Evolutionary conservation across 2,888 invertebrate species (phyloP).

Genomic region (Drosophila prolongata): DNA sequence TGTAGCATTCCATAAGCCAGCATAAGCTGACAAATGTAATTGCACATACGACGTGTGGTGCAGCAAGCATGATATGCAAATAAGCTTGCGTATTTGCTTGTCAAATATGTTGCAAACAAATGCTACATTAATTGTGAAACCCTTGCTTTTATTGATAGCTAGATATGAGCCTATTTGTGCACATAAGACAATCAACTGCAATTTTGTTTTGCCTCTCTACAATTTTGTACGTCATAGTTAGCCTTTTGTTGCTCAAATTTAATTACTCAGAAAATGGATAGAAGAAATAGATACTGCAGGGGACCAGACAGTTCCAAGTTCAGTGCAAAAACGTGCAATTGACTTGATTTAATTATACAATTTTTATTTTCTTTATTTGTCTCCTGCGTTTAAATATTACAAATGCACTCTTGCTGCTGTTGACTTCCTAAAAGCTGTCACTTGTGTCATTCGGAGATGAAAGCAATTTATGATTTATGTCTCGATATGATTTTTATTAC

Average conservation of each 20-base stretch:
- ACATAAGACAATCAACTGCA: slow-evolving; percentile 23
- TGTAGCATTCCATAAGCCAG: slow-evolving; percentile 20
- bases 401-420: slow-evolving; percentile 15
- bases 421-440: slow-evolving; percentile 5
- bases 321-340: slow-evolving; percentile 45
- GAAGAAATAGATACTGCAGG: not conserved
- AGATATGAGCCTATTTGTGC: slow-evolving; percentile 9
- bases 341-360: slow-evolving; percentile 59
- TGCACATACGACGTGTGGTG: slow-evolving; percentile 28
- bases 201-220: slow-evolving; percentile 12
- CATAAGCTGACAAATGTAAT: slow-evolving; percentile 23
- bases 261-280: slow-evolving; percentile 51
- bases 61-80: slow-evolving; percentile 37
- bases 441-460: slow-evolving; percentile 7
- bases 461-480: not conserved
- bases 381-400: slow-evolving; percentile 29
- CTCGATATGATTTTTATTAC: slow-evolving; percentile 10
- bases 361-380: slow-evolving; percentile 27
- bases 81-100: slow-evolving; percentile 18
- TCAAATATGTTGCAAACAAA: slow-evolving; percentile 28
- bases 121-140: slow-evolving; percentile 27
- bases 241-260: slow-evolving; percentile 32
- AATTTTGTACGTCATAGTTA: slow-evolving; percentile 24
- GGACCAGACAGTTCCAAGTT: slow-evolving; percentile 53
- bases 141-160: slow-evolving; percentile 5